A percentile compares a stretch with the other conserved stretches of the same genome.
These are phyloP conservation scores for Oreochromis grahami DNA, from an alignment of 2,797 vertebrate species.

Conservation along the genomic window DNA sequence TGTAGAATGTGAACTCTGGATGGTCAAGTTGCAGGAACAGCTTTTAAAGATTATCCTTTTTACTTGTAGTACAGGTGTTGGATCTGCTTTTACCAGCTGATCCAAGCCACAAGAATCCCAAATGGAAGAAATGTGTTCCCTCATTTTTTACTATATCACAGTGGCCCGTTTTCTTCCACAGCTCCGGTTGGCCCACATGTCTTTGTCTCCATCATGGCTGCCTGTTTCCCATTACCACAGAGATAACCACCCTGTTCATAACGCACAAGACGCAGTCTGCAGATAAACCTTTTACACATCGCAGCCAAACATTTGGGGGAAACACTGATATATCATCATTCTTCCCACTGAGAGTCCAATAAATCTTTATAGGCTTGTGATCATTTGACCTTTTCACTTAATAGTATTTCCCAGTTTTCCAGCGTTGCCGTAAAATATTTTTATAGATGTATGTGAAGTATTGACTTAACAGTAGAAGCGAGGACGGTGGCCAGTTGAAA, in stretches of 20 bases:
- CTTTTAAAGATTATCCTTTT: constrained; percentile 15
- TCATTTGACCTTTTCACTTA: constrained; percentile 59
- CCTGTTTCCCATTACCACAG: constrained; percentile 70
- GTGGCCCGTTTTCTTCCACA: constrained; percentile 53
- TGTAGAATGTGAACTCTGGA: not conserved
- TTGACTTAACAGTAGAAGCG: constrained; percentile 33
- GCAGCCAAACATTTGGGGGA: constrained; percentile 54
- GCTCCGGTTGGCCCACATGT: constrained; percentile 44
- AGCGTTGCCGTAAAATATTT: constrained; percentile 43
- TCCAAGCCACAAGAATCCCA: constrained; percentile 58
- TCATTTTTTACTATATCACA: constrained; percentile 54
- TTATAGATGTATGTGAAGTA: constrained; percentile 44
- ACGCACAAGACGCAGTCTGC: constrained; percentile 44
- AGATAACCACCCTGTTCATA: constrained; percentile 65
- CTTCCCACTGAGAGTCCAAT: constrained; percentile 57
- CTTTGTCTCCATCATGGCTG: constrained; percentile 50
- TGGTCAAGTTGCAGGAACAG: not conserved
- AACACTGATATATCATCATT: constrained; percentile 47
- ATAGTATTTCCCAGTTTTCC: constrained; percentile 58
- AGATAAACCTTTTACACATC: constrained; percentile 47
- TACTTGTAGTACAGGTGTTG: constrained; percentile 42
- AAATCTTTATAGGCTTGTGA: constrained; percentile 58
- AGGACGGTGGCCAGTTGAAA: constrained; percentile 30
- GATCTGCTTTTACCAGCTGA: constrained; percentile 38
- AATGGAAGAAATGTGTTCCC: constrained; percentile 70